Evolutionary conservation across 1,140 invertebrate species (phyloP), one percentile per base, ranked within the genome.

Genomic region (Odontomachus brunneus): DNA sequence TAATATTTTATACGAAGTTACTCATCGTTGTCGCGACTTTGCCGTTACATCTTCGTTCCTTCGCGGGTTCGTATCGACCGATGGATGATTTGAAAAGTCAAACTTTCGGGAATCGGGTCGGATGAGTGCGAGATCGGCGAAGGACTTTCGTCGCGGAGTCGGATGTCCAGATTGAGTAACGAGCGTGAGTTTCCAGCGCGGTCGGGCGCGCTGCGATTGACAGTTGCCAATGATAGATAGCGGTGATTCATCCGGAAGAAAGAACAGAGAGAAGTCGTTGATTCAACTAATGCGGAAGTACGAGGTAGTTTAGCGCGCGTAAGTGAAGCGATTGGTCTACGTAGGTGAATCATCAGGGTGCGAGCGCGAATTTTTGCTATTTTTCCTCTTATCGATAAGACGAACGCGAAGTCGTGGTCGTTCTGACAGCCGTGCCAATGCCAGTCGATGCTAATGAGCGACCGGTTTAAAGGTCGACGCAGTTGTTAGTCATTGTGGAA

Each of bases 271-370:
- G 38, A 44, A 71, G 15, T 51, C 63, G 88, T 85, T 92, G 91
- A 92, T 90, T 92, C 91, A 91, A 89, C 89, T 26, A 66, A 66
- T 60, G 87, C 85, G 89, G 91, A 91, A 91, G 80, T n/a, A n/a
- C 82, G 65, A 22, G 29, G 57, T 48, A 48, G 53, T 73, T 74
- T 11, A 22, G 17, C 3, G 63, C 26, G 17, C 19, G 22, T 48
- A 63, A 63, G 84, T 73, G 89, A 86, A 85, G 66, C 76, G 88
- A 88, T 78, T 69, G 89, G 88, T 89, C 88, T 82, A 14, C 73
- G n/a, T 33, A 38, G 2, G 78, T 89, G 86, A 89, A 80, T 89
- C 86, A 88, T 69, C 19, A 29, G 66, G 62, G 55, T 63, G 71
- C 73, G 74, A 59, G 7, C 71, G 59, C 62, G 74, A 62, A 55